These are phyloP conservation scores for Cololabis saira DNA, from an alignment of 2,113 vertebrate species.

Conservation along the genomic window DNA sequence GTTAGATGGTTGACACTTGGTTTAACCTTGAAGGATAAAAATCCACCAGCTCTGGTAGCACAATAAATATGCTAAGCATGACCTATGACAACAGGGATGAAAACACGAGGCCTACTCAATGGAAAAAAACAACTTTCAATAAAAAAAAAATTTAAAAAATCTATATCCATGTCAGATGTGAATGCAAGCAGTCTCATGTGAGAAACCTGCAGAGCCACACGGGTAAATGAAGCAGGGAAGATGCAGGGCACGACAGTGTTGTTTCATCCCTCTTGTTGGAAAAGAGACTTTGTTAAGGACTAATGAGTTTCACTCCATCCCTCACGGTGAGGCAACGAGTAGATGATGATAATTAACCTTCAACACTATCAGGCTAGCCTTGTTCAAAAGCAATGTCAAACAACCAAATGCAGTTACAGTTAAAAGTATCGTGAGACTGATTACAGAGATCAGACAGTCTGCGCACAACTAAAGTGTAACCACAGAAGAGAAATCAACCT, in stretches of 20 bases:
- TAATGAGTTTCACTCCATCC: constrained; percentile 46
- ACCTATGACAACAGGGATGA: constrained; percentile 27
- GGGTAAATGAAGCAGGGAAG: constrained; percentile 38
- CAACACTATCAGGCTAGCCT: constrained; percentile 43
- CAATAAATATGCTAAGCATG: constrained; percentile 49
- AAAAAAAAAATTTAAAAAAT: background rate
- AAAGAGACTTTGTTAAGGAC: constrained; percentile 60
- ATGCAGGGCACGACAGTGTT: constrained; percentile 32
- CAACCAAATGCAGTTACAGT: background rate
- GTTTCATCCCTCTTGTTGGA: constrained; percentile 35
- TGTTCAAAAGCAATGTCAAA: constrained; percentile 33
- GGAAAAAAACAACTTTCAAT: background rate
- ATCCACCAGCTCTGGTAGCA: constrained; percentile 12
- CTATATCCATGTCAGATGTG: constrained; percentile 12
- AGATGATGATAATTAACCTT: constrained; percentile 71
- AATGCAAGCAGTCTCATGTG: constrained; percentile 9
- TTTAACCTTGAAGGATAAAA: constrained; percentile 54
- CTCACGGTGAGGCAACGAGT: constrained; percentile 44
- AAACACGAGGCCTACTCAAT: constrained; percentile 11
- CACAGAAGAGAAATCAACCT: background rate
- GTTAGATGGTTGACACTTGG: no score
- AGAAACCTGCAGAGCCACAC: constrained; percentile 20
- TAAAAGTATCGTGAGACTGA: background rate
- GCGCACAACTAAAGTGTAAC: background rate
- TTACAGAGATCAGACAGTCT: background rate